Evolutionary conservation across 2,797 vertebrate species (phyloP).

Genomic region (Cuculus canorus): DNA sequence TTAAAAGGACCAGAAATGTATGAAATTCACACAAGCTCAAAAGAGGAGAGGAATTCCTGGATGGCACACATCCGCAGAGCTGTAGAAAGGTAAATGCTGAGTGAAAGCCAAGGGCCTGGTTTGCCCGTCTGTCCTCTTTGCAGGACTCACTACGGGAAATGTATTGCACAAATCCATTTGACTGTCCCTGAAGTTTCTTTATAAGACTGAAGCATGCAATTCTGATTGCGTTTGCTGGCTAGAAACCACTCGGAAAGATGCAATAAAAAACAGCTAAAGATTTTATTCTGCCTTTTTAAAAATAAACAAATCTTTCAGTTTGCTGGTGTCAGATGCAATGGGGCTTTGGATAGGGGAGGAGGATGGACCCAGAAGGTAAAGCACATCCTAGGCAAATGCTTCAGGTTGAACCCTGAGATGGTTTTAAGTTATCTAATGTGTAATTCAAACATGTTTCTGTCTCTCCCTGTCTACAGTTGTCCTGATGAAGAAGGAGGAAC

Average conservation of each 20-base stretch:
- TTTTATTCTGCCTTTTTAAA: neutral
- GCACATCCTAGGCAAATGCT: neutral
- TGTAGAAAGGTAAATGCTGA: slow-evolving; percentile 81
- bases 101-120: neutral
- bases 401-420: neutral
- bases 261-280: neutral
- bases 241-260: neutral
- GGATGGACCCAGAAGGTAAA: neutral
- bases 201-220: neutral
- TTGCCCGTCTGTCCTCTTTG: neutral
- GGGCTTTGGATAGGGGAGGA: neutral
- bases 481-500: slow-evolving; percentile 87
- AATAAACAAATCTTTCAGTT: neutral
- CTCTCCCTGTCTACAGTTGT: slow-evolving; percentile 78
- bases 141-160: neutral
- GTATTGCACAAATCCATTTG: neutral
- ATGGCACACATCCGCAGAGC: slow-evolving; percentile 85
- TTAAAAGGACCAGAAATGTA: slow-evolving; percentile 89
- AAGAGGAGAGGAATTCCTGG: slow-evolving; percentile 87
- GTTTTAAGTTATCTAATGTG: neutral
- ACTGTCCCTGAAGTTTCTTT: neutral
- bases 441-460: neutral
- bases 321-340: neutral
- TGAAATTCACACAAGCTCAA: slow-evolving; percentile 87
- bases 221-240: neutral